These are phyloP conservation scores for Anniella stebbinsi DNA, from an alignment of 2,797 vertebrate genomes.

Conservation along the genomic window DNA sequence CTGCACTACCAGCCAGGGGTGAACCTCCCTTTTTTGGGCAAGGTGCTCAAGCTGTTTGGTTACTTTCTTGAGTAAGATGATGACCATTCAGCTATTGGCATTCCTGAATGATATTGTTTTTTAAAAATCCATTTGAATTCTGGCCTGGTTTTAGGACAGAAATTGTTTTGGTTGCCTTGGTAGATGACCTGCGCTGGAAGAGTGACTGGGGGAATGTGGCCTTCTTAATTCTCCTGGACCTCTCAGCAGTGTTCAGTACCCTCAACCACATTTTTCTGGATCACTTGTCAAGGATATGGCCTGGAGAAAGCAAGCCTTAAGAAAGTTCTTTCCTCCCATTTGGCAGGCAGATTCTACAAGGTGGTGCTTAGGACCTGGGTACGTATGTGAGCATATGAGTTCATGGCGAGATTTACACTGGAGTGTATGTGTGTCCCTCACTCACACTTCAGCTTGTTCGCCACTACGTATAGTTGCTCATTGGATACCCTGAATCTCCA, in stretches of 20 bases:
- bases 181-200: too few species aligned
- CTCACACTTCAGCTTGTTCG: neutral
- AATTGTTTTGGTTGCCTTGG: neutral
- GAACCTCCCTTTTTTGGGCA: constrained; percentile 15
- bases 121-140: neutral
- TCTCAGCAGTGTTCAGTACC: too few species aligned
- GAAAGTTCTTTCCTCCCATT: too few species aligned
- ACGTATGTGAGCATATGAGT: too few species aligned
- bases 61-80: neutral
- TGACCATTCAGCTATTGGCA: neutral
- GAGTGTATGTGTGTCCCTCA: neutral
- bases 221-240: too few species aligned
- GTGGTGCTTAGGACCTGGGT: too few species aligned
- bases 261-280: too few species aligned
- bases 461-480: neutral
- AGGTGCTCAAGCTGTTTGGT: neutral
- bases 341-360: too few species aligned
- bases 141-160: neutral
- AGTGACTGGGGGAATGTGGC: too few species aligned
- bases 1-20: accelerated
- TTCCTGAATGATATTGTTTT: neutral
- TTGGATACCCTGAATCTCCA: neutral
- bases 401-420: neutral
- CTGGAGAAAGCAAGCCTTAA: too few species aligned
- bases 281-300: too few species aligned